These are phyloP conservation scores for Digitonthophagus gazella DNA, from an alignment of 2,888 invertebrate genomes.

Conservation along the genomic window DNA sequence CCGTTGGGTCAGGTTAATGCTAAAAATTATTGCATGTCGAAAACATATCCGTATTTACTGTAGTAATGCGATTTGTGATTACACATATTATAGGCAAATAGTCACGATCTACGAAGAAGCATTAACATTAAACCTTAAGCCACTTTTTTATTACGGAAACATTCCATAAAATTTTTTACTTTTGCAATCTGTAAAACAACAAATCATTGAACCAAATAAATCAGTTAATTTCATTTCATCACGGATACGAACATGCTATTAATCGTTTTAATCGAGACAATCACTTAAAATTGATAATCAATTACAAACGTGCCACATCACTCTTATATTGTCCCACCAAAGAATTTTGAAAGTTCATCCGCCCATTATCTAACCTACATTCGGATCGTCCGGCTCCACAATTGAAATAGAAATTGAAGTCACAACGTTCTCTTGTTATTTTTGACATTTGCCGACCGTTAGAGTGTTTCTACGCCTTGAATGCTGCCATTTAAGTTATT, in stretches of 20 bases:
- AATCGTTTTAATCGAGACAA: not conserved
- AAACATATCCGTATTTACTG: not conserved
- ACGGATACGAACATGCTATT: not conserved
- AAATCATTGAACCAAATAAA: too few relatives aligned
- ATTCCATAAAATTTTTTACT: too few relatives aligned
- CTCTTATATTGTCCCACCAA: not conserved
- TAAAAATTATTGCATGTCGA: not conserved
- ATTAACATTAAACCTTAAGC: too few relatives aligned
- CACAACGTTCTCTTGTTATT: constrained; percentile 4
- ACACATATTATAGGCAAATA: too few relatives aligned
- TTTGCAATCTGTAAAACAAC: too few relatives aligned
- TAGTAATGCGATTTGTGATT: too few relatives aligned
- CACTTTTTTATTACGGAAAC: too few relatives aligned
- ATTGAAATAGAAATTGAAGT: constrained; percentile 1
- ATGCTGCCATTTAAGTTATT: not conserved
- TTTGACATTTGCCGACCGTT: constrained; percentile 9
- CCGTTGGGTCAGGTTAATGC: not conserved
- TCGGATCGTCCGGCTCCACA: not conserved
- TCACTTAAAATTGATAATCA: not conserved
- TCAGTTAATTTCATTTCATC: not conserved
- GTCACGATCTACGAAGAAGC: too few relatives aligned
- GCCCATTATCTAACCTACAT: constrained; percentile 7
- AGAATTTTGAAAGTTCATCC: constrained; percentile 16
- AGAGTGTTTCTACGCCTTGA: not conserved
- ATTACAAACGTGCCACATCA: constrained; percentile 12